Conservation (phyloP, 1,140 invertebrate species). For the Telenomus remus region DNA sequence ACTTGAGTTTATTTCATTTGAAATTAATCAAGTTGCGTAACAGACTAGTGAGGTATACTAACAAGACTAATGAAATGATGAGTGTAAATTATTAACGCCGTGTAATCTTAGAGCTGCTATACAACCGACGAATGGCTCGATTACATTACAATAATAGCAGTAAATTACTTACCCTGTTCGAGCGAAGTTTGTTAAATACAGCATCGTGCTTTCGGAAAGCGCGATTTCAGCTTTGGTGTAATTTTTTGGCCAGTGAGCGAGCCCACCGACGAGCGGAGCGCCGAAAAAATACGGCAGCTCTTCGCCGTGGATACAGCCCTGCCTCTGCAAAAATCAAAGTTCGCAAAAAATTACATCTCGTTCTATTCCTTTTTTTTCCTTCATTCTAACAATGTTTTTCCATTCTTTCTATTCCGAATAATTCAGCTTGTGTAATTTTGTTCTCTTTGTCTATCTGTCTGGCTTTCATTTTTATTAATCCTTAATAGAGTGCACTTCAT, state of each 20-base stretch:
- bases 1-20: not conserved
- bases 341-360: not conserved
- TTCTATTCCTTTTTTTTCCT: too few relatives aligned
- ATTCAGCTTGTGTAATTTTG: not conserved
- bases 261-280: slow-evolving; percentile 85
- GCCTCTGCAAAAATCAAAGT: slow-evolving; percentile 76
- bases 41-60: too few relatives aligned
- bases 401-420: too few relatives aligned
- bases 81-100: too few relatives aligned
- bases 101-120: too few relatives aligned
- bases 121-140: too few relatives aligned
- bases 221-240: slow-evolving; percentile 93
- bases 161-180: slow-evolving; percentile 90
- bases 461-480: too few relatives aligned
- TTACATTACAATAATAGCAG: slow-evolving; percentile 4
- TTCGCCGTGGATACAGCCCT: slow-evolving; percentile 93
- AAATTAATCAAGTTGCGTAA: not conserved
- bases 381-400: too few relatives aligned
- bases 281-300: slow-evolving; percentile 94
- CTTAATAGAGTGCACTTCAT: too few relatives aligned
- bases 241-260: slow-evolving; percentile 89
- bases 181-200: slow-evolving; percentile 97
- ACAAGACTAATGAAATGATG: too few relatives aligned
- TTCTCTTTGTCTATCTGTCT: too few relatives aligned
- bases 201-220: slow-evolving; percentile 93